phyloP scores from a whole-genome alignment of 2,797 vertebrate genomes.

The Trichosurus vulpecula region DNA sequence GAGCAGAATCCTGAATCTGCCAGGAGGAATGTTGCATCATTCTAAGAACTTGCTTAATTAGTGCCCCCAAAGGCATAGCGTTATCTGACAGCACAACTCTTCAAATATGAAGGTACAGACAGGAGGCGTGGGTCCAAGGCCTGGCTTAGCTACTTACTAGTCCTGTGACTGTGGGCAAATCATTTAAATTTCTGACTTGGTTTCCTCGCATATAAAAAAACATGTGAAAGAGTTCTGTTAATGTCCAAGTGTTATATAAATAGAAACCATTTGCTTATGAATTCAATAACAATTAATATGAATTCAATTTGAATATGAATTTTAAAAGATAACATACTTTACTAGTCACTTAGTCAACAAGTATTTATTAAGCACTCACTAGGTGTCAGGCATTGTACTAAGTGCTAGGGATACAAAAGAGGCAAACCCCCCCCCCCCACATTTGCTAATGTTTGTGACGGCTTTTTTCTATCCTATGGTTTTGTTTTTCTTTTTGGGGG shows the following conservation, averaged over 20 bases:
- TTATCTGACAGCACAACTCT: not conserved
- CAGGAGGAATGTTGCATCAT: slow-evolving; percentile 1
- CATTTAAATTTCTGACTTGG: not conserved
- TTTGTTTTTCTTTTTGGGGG: not conserved
- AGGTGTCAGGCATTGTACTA: not conserved
- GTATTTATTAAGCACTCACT: not conserved
- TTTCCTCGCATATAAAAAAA: not conserved
- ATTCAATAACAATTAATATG: not conserved
- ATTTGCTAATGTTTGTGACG: not conserved
- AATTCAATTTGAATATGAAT: too few relatives aligned
- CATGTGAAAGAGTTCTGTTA: not conserved
- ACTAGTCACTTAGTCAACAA: not conserved
- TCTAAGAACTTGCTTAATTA: slow-evolving; percentile 1
- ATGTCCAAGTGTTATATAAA: not conserved
- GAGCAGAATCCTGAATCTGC: slow-evolving; percentile 8
- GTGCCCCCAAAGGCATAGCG: not conserved
- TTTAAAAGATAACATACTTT: not conserved
- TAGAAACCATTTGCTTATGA: not conserved
- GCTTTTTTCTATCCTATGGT: not conserved
- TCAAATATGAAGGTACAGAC: not conserved
- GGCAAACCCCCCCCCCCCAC: not conserved
- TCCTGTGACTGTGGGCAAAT: not conserved
- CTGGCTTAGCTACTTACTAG: not conserved
- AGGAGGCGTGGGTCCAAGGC: not conserved
- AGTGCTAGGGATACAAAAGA: not conserved